Evolutionary conservation across 2,888 invertebrate genomes (phyloP), one percentile per base, ranked within the genome.

Genomic region (Scaptomyza polygonia): DNA sequence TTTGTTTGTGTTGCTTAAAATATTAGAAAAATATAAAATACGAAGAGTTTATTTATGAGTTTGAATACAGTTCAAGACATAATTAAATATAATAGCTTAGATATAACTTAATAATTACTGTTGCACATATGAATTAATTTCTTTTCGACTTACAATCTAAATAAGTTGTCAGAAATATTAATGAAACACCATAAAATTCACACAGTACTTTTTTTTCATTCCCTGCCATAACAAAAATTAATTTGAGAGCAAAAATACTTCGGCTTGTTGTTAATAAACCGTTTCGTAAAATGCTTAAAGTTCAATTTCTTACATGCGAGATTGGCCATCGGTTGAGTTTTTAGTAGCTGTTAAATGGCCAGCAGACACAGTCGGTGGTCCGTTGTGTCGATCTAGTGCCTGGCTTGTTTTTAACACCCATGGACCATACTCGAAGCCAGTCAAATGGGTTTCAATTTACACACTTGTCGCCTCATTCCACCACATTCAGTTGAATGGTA

Each of bases 361-460:
- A 54, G 39, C 42, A 57, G 70, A 52, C 88, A 63, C 85, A 87
- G 85, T 86, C 76, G 85, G 85, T 86, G 85, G 85, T 86, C 86
- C 27, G 12, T 12, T 16, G 66, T 56, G 32, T 59, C 54, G 62
- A 67, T 74, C 85, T 81, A 70, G 69, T 80, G 75, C 66, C 65
- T 72, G 83, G 85, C 82, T 84, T 81, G 79, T 86, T 89, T 88
- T 89, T 86, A 88, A 88, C 90, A 90, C 89, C 86, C 83, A 68
- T 67, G 48, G 18, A 55, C 12, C 34, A 25, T 11, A 18, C 30
- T 47, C 21, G 30, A 48, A 39, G 21, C 45, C 34, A 66, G 63
- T 62, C 64, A 86, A 89, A 88, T 90, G 84, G 84, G 82, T 89
- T 81, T 81, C 76, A 78, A 82, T 79, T 85, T 90, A 81, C 85